phyloP scores from a whole-genome alignment of 2,888 invertebrate species.

The Caenorhabditis sp. region DNA sequence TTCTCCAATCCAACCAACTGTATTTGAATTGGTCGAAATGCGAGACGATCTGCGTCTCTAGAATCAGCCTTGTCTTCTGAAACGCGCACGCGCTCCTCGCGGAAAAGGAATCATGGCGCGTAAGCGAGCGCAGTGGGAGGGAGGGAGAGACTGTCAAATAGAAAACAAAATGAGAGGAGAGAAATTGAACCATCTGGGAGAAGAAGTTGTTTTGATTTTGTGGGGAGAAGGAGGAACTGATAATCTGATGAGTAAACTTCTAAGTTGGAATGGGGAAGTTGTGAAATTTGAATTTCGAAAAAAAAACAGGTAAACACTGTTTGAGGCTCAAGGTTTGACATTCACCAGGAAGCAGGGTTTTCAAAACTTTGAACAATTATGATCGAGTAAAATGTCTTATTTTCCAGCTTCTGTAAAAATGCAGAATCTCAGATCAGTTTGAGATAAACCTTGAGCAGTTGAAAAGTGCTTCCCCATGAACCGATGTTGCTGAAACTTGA shows the following conservation, averaged over 20 bases:
- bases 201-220: background rate
- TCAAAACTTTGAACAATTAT: too few species aligned
- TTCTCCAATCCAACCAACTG: constrained; percentile 27
- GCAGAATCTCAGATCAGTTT: too few species aligned
- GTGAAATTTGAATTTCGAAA: too few species aligned
- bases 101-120: constrained; percentile 52
- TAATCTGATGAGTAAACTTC: background rate
- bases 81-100: constrained; percentile 25
- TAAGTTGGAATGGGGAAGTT: too few species aligned
- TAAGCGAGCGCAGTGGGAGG: constrained; percentile 12
- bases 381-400: too few species aligned
- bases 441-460: too few species aligned
- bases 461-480: too few species aligned
- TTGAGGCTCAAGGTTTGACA: too few species aligned
- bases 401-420: too few species aligned
- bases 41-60: constrained; percentile 48
- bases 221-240: background rate
- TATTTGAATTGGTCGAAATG: constrained; percentile 60
- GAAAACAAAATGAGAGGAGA: constrained; percentile 34
- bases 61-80: background rate
- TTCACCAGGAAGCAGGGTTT: too few species aligned
- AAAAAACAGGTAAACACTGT: too few species aligned
- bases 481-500: too few species aligned
- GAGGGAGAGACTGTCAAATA: constrained; percentile 27
- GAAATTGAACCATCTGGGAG: constrained; percentile 4